Percentiles rank a stretch among this genome's conserved stretches.
Conservation (phyloP, 1,140 invertebrate genomes). For the Heliconius himera region DNA sequence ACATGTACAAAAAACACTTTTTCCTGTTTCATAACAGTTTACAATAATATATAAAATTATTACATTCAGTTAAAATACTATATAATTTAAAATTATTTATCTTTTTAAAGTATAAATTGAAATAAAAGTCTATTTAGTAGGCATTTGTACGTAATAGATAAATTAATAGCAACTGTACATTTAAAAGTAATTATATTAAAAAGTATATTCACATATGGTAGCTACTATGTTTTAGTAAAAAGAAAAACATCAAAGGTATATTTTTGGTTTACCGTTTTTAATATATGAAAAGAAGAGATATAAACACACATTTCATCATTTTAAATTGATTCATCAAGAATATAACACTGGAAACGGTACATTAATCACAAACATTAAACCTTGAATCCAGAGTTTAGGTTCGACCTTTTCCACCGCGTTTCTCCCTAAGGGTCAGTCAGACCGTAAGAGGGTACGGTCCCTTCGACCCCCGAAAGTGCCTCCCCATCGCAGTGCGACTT, state of each 20-base stretch:
- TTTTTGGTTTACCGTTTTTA: slow-evolving; percentile 14
- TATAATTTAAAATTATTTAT: background rate
- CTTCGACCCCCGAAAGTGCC: slow-evolving; percentile 68
- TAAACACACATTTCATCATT: slow-evolving; percentile 27
- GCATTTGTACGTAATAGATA: background rate
- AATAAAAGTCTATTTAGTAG: background rate
- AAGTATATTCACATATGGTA: slow-evolving; percentile 1
- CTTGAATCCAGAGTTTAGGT: slow-evolving; percentile 66
- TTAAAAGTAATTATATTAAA: slow-evolving; percentile 15
- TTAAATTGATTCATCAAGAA: slow-evolving; percentile 35
- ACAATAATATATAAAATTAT: background rate
- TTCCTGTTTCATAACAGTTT: no score
- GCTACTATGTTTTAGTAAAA: slow-evolving; percentile 4
- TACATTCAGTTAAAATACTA: background rate
- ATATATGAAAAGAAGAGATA: slow-evolving; percentile 22
- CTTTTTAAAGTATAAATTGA: background rate
- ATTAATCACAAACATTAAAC: slow-evolving; percentile 59
- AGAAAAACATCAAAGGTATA: slow-evolving; percentile 14
- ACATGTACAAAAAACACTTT: no score
- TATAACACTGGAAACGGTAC: slow-evolving; percentile 45
- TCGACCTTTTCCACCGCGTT: slow-evolving; percentile 60
- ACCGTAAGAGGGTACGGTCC: slow-evolving; percentile 74
- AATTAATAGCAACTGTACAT: background rate
- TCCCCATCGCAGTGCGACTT: slow-evolving; percentile 69
- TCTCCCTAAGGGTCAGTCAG: slow-evolving; percentile 71